Evolutionary conservation across 1,140 invertebrate genomes (phyloP).

Genomic region (Drosophila dunni): DNA sequence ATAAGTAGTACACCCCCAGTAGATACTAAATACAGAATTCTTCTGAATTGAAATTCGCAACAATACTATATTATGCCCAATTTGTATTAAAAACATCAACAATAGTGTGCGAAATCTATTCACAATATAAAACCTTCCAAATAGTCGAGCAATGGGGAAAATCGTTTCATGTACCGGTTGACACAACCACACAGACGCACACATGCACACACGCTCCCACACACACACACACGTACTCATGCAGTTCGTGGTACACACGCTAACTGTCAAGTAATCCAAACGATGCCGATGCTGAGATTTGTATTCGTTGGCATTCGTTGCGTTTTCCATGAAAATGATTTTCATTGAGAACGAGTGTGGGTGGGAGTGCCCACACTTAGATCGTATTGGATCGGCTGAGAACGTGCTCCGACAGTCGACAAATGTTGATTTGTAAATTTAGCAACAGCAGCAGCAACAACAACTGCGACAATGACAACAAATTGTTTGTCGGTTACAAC

Average conservation of each 20-base stretch:
- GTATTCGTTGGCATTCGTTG: constrained; percentile 22
- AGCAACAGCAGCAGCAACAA: constrained; percentile 27
- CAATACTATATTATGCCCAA: constrained; percentile 66
- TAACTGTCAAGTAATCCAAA: constrained; percentile 62
- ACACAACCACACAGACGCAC: constrained; percentile 23
- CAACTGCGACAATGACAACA: constrained; percentile 53
- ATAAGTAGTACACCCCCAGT: constrained; percentile 38
- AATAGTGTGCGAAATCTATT: constrained; percentile 50
- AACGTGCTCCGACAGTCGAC: constrained; percentile 36
- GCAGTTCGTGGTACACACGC: constrained; percentile 12
- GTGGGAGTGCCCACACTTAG: constrained; percentile 32
- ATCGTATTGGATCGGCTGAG: constrained; percentile 45
- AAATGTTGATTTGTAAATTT: constrained; percentile 48
- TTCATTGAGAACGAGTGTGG: constrained; percentile 48
- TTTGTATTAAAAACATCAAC: constrained; percentile 40
- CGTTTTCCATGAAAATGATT: constrained; percentile 54
- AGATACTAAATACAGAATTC: constrained; percentile 44
- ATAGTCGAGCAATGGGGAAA: constrained; percentile 47
- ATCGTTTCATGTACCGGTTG: constrained; percentile 70
- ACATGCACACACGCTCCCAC: too few relatives aligned
- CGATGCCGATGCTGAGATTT: constrained; percentile 52
- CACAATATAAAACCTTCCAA: constrained; percentile 49
- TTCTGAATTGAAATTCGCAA: constrained; percentile 26
- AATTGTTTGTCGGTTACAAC: constrained; percentile 62
- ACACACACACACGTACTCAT: constrained; percentile 26